These are phyloP conservation scores for Metalampra italica DNA, from an alignment of 2,888 invertebrate species.

Conservation along the genomic window DNA sequence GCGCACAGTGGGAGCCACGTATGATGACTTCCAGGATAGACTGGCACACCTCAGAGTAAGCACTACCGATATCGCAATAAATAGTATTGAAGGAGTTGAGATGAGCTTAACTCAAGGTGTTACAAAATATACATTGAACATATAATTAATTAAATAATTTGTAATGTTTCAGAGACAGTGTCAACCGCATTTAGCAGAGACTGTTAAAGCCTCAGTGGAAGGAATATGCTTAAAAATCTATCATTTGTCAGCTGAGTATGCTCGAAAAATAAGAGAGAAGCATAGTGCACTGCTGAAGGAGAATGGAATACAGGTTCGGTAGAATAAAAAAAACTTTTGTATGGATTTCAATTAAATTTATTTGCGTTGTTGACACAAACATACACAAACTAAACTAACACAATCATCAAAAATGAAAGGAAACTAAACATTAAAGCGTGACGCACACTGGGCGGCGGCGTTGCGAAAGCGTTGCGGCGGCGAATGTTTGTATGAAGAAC, in stretches of 20 bases:
- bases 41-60: slow-evolving; percentile 89
- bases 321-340: slow-evolving; percentile 28
- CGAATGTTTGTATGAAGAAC: no score
- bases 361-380: not conserved
- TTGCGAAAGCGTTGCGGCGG: no score
- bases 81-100: not conserved
- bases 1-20: slow-evolving; percentile 94
- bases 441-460: no score
- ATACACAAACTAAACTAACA: no score
- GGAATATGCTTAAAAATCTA: slow-evolving; percentile 97
- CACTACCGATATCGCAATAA: not conserved
- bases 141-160: no score
- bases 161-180: slow-evolving; percentile 86
- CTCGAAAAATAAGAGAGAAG: slow-evolving; percentile 92
- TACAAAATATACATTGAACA: no score
- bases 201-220: slow-evolving; percentile 96
- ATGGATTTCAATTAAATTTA: slow-evolving; percentile 2
- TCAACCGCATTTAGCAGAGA: slow-evolving; percentile 96
- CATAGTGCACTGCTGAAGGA: slow-evolving; percentile 92
- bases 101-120: no score
- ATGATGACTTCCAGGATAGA: slow-evolving; percentile 94
- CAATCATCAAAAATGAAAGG: no score
- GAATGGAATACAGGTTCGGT: slow-evolving; percentile 83
- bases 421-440: no score
- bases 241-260: slow-evolving; percentile 93